Evolutionary conservation across 30 jellyfish, hydroid and myxozoan species (phyloP).

Genomic region (Turritopsis rubra): DNA sequence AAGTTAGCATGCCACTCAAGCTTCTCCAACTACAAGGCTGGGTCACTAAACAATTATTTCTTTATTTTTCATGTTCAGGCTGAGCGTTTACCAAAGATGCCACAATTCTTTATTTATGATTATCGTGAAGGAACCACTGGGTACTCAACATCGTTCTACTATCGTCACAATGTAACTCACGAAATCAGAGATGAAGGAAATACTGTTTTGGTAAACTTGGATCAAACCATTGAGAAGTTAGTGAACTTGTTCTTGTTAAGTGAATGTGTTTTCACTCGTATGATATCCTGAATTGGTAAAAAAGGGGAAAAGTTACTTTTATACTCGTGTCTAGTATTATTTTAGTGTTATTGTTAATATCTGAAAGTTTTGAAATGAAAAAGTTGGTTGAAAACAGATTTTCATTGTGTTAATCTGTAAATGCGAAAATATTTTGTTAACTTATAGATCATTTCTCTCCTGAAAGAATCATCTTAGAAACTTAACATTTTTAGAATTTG

Average conservation of each 20-base stretch:
- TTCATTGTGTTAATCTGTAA: no score
- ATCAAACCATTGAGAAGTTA: constrained; percentile 22
- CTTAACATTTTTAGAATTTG: no score
- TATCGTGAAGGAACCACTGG: constrained; percentile 16
- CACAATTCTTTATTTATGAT: constrained; percentile 23
- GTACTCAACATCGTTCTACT: constrained; percentile 14
- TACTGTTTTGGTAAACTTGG: background rate
- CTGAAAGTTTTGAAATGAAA: no score
- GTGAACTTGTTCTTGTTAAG: background rate
- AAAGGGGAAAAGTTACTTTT: no score
- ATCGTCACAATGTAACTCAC: background rate
- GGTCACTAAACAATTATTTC: no score
- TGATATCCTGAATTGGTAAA: background rate
- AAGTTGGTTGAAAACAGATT: no score
- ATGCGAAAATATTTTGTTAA: no score
- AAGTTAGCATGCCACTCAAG: no score
- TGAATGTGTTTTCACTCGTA: background rate
- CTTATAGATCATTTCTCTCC: no score
- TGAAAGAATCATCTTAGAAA: no score
- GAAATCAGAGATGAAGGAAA: background rate
- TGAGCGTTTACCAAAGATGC: background rate
- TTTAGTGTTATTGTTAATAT: no score
- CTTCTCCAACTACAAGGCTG: background rate
- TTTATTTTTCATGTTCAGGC: constrained; percentile 1
- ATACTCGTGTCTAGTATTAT: no score